phyloP scores from a whole-genome alignment of 2,888 invertebrate species.

The Brachypterus glaber region DNA sequence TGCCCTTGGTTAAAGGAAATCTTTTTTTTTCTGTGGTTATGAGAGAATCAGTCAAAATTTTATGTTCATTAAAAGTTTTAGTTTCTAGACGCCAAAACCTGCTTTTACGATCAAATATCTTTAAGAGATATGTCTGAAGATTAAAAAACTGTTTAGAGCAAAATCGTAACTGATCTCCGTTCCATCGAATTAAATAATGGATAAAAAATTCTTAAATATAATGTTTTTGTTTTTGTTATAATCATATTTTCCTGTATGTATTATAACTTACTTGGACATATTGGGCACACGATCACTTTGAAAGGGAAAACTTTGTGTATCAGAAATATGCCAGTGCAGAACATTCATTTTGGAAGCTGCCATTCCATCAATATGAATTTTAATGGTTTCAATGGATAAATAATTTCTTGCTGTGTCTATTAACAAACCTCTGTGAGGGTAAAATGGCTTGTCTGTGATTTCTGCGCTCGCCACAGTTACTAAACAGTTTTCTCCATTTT shows the following conservation, averaged over 20 bases:
- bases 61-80: no score
- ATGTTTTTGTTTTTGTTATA: no score
- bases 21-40: no score
- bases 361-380: slow-evolving; percentile 74
- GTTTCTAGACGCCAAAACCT: no score
- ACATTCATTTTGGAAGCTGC: slow-evolving; percentile 83
- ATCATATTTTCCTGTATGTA: not conserved
- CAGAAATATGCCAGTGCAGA: slow-evolving; percentile 87
- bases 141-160: no score
- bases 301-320: slow-evolving; percentile 87
- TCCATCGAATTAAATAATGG: no score
- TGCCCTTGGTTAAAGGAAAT: no score
- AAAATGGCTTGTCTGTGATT: slow-evolving; percentile 71
- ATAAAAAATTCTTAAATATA: no score
- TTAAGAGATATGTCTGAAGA: no score
- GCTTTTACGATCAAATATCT: no score
- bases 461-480: slow-evolving; percentile 52
- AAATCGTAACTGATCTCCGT: no score
- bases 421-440: slow-evolving; percentile 75
- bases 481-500: slow-evolving; percentile 39
- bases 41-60: no score
- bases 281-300: slow-evolving; percentile 65
- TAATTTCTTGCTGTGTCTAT: slow-evolving; percentile 87
- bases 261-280: slow-evolving; percentile 54
- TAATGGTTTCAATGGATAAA: slow-evolving; percentile 59